Base-by-base conservation (phyloP, 2,113 vertebrate species). In the Aegotheles bennettii region DNA sequence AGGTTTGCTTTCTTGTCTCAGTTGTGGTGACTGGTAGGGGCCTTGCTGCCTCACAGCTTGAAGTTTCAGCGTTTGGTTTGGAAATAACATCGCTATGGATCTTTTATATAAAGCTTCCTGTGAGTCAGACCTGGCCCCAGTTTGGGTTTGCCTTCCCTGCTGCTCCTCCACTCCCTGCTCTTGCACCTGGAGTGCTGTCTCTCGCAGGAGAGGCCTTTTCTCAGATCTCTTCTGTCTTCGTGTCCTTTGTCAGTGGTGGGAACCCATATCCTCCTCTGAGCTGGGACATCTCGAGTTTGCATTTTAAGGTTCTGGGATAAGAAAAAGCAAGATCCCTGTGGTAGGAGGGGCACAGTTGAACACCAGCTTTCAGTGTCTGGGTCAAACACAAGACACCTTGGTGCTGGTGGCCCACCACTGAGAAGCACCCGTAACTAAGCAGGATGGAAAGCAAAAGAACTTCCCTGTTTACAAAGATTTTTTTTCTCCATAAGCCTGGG, bases 21-120 rank as follows among this genome's bases (percentile, higher is more conserved):
- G 0, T 16, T 25, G n/a, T 35, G 26, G 10, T n/a, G 36, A 17
- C 3, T 4, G 7, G 12, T 3, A 8, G 31, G 11, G 33, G 13
- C 43, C 31, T 71, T 12, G 1, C 23, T 75, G 47, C 40, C 35
- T 64, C 42, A 60, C 38, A 31, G 51, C 64, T 38, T 25, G 10
- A 13, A 12, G 4, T 11, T 38, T 50, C 64, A 36, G 75, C 2
- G 1, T 59, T 94, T 75, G 74, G 7, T 31, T 12, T 79, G 81
- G 50, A 53, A 79, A 26, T 15, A 5, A 16, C 3, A 8, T 28
- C 36, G 6, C 17, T 17, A 1, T 5, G 19, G 12, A 33, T 43
- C 14, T 84, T 80, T 15, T 25, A 3, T 28, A 1, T 50, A n/a
- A 48, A 84, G 25, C 56, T 91, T 20, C 43, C 35, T 9, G 24